phyloP scores from a whole-genome alignment of 1,140 invertebrate species.

The Ceratosolen fusciceps region DNA sequence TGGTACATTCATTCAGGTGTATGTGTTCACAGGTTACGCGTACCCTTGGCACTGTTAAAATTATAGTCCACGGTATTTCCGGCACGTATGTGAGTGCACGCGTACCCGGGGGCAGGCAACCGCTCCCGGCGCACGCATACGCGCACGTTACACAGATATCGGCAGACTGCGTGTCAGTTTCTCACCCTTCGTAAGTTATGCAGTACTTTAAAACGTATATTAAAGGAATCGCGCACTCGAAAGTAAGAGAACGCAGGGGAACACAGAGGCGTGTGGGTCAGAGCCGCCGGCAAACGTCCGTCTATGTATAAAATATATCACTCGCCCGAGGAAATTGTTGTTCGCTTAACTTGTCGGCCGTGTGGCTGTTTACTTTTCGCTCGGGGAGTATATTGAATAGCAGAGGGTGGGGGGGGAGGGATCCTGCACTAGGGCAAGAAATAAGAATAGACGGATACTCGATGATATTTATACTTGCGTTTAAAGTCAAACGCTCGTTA shows the following conservation, averaged over 20 bases:
- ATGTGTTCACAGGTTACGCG: neutral
- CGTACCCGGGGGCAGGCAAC: neutral
- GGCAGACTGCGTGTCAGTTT: neutral
- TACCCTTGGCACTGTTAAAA: neutral
- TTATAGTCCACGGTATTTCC: constrained; percentile 16
- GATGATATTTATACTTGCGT: neutral
- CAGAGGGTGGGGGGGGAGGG: neutral
- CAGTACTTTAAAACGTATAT: neutral
- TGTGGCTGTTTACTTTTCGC: neutral
- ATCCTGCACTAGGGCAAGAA: too few relatives aligned
- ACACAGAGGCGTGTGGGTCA: neutral
- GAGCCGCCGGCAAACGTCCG: neutral
- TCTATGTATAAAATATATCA: neutral
- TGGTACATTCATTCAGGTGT: neutral
- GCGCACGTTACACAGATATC: too few relatives aligned
- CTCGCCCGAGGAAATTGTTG: neutral
- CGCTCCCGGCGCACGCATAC: neutral
- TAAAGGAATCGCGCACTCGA: too few relatives aligned
- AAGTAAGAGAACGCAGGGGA: constrained; percentile 19
- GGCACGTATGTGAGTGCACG: neutral
- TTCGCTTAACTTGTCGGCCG: constrained; percentile 15
- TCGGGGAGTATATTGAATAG: neutral
- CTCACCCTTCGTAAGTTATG: constrained; percentile 1
- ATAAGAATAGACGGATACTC: neutral
- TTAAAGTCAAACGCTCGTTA: neutral